These are phyloP conservation scores for Ectobius pallidus DNA, from an alignment of 2,888 invertebrate genomes.

Conservation along the genomic window DNA sequence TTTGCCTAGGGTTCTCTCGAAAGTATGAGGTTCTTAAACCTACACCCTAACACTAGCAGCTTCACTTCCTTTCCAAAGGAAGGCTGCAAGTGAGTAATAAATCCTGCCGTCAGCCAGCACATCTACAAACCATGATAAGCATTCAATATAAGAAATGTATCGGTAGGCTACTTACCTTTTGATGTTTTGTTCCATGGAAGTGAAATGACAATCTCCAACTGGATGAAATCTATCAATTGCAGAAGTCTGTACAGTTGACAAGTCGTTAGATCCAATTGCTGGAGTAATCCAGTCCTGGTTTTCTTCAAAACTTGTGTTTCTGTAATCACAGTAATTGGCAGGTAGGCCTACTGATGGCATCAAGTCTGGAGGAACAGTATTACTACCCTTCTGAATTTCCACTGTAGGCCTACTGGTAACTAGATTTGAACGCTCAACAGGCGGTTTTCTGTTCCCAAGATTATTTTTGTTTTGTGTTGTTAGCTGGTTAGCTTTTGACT, in stretches of 20 bases:
- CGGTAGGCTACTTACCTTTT: constrained; percentile 6
- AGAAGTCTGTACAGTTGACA: not conserved
- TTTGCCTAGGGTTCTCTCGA: no score
- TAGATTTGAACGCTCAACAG: not conserved
- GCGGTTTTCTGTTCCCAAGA: no score
- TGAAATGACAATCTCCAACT: not conserved
- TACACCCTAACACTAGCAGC: no score
- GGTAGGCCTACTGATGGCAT: not conserved
- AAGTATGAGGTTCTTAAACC: no score
- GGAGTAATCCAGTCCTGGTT: constrained; percentile 22
- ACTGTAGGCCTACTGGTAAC: no score
- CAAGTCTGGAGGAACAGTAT: not conserved
- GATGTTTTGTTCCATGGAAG: constrained; percentile 1
- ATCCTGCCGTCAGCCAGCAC: no score
- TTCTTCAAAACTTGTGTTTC: constrained; percentile 48
- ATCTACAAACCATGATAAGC: no score
- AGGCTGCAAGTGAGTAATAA: no score
- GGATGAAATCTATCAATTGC: not conserved
- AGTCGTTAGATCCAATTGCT: not conserved
- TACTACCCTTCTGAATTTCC: not conserved
- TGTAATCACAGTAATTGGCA: not conserved
- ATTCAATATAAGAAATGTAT: no score
- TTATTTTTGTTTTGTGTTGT: not conserved
- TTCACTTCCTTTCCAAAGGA: no score
- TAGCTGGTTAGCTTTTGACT: not conserved